Evolutionary conservation across 2,797 vertebrate species (phyloP).

Genomic region (Cercopithecus mitis): DNA sequence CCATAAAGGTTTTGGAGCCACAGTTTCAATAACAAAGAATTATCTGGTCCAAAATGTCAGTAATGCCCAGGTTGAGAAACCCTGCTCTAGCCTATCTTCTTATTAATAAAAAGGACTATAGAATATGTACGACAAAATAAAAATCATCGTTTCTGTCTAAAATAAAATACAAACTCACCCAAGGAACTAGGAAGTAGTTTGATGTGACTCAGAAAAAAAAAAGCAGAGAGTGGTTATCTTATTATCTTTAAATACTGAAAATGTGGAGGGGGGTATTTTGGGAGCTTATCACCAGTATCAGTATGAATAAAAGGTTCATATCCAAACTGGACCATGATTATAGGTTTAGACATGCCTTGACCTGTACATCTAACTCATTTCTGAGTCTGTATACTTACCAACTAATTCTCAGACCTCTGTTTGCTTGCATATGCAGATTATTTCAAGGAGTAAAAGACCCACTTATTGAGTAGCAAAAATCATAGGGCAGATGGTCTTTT

Average conservation of each 20-base stretch:
- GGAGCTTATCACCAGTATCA: background rate
- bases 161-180: conserved; percentile 6
- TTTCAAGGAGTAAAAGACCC: background rate
- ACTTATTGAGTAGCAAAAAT: background rate
- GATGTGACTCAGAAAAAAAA: background rate
- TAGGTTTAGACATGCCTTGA: background rate
- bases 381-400: background rate
- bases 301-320: background rate
- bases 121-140: conserved; percentile 13
- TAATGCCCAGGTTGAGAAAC: background rate
- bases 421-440: background rate
- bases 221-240: background rate
- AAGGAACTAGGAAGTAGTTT: background rate
- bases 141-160: background rate
- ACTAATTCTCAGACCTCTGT: background rate
- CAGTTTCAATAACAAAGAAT: background rate
- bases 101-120: background rate
- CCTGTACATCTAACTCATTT: background rate
- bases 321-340: background rate
- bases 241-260: conserved; percentile 9
- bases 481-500: background rate
- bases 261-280: background rate
- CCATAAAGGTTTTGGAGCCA: background rate
- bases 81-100: background rate
- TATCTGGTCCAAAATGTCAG: background rate